Base-by-base conservation (phyloP, 1,140 invertebrate species). In the Zaprionus africanus region DNA sequence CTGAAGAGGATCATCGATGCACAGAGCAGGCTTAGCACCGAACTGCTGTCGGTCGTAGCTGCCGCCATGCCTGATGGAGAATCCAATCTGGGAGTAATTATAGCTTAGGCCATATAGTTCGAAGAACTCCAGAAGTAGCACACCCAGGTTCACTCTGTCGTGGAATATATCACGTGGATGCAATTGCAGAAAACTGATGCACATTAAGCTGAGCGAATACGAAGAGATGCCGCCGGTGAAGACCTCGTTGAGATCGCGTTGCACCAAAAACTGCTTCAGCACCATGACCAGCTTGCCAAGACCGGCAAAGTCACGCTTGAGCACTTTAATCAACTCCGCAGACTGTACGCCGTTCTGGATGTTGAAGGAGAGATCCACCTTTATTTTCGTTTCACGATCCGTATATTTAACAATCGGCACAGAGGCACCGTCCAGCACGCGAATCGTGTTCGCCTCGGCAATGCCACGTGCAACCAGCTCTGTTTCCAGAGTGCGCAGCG, bases 201-300 rank as follows among this genome's bases (percentile, higher is more conserved):
- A 98, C 96, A 99, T 98, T 56, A 99, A 95, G 92, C 99, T 99
- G 67, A 99, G 95, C 92, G 98, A 98, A 94, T 99, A 99, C 24
- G 98, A 99, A 77, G 98, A 98, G 83, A 99, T 98, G 91, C 99
- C 99, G 78, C 99, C 87, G 59, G 97, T 99, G 94, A 99, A 99
- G 36, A 99, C 98, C 95, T 99, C 98, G 94, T 99, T 99, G 75
- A 99, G 95, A 94, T 99, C 97, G 92, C 98, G 95, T 94, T 99
- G 97, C 51, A 98, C 94, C 71, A 99, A 95, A 94, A 99, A 99
- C 94, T 99, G 98, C 94, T 99, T 99, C 75, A 99, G 94, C 59
- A 99, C 98, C 93, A 99, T 96, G 71, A 99, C 98, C 85, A 99
- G 94, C 88, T 98, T 98, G 36, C 96, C 95, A 61, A 99, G 94